Evolutionary conservation across 2,888 invertebrate species (phyloP), one percentile per base, ranked within the genome.

Genomic region (Lissocephala sabroskyi): DNA sequence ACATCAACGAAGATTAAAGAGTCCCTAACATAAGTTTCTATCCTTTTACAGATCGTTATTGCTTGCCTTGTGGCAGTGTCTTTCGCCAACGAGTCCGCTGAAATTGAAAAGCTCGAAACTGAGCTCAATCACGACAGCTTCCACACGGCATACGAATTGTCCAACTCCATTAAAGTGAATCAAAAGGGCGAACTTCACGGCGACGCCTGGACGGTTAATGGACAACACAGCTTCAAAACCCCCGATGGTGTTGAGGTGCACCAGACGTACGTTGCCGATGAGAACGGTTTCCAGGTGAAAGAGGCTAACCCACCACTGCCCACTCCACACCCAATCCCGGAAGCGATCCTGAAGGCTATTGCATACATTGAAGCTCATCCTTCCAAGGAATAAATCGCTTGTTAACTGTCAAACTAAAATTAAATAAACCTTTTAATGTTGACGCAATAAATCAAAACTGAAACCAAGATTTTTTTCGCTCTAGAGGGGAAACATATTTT

Each of bases 241-340:
- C 82, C 82, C 29, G 82, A 80, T 28, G 81, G 81, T 7, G 67
- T 52, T 28, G 0, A 3, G 0, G 49, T 80, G n/a, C 3, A 47
- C 1, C 0, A 66, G 1, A 0, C 14, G 6, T 80, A 79, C 14
- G 0, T 49, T 0, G 80, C 80, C 32, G 45, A 82, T 45, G 76
- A 42, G n/a, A 68, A 77, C 30, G 80, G 80, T 13, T 77, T 45
- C 40, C 50, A 56, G 5, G 64, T 74, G 3, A 1, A 61, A 9
- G 1, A 33, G 2, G 67, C 80, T 50, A 64, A 66, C 37, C 79
- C 79, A 3, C 51, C 70, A 36, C 67, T 79, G 43, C 79, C 79
- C 18, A 80, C 81, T 5, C 18, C 80, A 9, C 81, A 53, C 6
- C 81, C 80, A 75, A 64, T 68, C 16, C 80, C 80, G 52, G 79